Base-by-base conservation (phyloP, 2,888 invertebrate genomes). In the Meteorus cinctellus region DNA sequence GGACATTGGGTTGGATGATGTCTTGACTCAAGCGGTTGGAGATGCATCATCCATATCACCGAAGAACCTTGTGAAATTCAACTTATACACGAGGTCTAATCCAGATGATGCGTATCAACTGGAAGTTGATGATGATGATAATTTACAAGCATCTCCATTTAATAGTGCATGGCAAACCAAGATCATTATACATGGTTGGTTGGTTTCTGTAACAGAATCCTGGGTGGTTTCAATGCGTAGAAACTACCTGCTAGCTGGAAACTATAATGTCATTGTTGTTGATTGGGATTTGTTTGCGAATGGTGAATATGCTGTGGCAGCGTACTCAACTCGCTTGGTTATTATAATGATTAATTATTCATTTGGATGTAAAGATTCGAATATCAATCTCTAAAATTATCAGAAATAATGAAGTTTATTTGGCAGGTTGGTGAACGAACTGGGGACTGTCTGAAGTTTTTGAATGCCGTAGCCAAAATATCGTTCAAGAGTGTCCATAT, bases 191-290 rank as follows among this genome's bases (percentile, higher is more conserved):
- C 91, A 91, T 74, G 91, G 91, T 27, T 91, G 90, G 90, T 86
- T 88, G 2, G 91, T 91, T 77, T 89, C 86, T 70, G 86, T 84
- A 19, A 83, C 83, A 45, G 83, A 85, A 19, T 79, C 77, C 10
- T 88, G 88, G 88, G 72, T 87, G 5, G 81, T 81, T 14, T 79
- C 83, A 2, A 82, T 91, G 74, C 87, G 88, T 10, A 82, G 84
- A 55, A 91, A 90, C 74, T 92, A 91, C 77, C 81, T 92, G 24
- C 81, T 79, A 12, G 84, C 78, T n/a, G 89, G 84, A 1, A 86
- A 91, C 77, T 89, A 86, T 77, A 92, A 92, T 79, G 86, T 92
- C 4, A 88, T 92, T 31, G 87, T 89, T 12, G 89, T 92, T 1
- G 91, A 92, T 82, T 92, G 92, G 92, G 87, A 85, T 62, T 78